These are phyloP conservation scores for Sipunculus nudus DNA, from an alignment of 2,888 invertebrate genomes.

Conservation along the genomic window DNA sequence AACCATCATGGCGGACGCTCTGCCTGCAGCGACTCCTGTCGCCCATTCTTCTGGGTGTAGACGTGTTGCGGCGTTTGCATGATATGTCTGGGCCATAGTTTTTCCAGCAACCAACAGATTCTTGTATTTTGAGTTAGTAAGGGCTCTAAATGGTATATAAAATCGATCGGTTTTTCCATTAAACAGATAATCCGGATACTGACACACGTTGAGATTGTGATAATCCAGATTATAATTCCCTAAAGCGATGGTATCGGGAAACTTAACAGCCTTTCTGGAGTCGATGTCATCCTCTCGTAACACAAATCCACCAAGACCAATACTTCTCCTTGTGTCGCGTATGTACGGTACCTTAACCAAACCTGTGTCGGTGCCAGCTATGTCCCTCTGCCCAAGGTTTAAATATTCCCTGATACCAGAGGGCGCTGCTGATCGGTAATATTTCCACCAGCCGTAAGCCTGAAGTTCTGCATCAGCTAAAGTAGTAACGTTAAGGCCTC, in stretches of 20 bases:
- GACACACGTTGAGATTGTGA: slow-evolving; percentile 20
- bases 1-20: slow-evolving; percentile 29
- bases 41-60: slow-evolving; percentile 30
- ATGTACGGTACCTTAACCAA: slow-evolving; percentile 30
- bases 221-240: slow-evolving; percentile 29
- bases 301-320: slow-evolving; percentile 27
- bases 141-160: slow-evolving; percentile 32
- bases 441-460: slow-evolving; percentile 29
- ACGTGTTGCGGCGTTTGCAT: slow-evolving; percentile 29
- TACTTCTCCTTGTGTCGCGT: slow-evolving; percentile 30
- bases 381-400: slow-evolving; percentile 2
- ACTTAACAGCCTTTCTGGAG: slow-evolving; percentile 6
- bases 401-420: slow-evolving; percentile 2
- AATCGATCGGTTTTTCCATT: slow-evolving; percentile 21
- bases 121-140: slow-evolving; percentile 28
- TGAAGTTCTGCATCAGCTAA: slow-evolving; percentile 16
- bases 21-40: slow-evolving; percentile 31
- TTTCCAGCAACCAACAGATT: slow-evolving; percentile 36
- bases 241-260: slow-evolving; percentile 29
- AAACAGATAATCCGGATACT: slow-evolving; percentile 25
- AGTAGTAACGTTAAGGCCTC: slow-evolving; percentile 21
- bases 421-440: slow-evolving; percentile 16
- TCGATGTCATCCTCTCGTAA: slow-evolving; percentile 20
- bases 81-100: slow-evolving; percentile 32
- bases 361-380: slow-evolving; percentile 19